Evolutionary conservation across 2,113 vertebrate genomes (phyloP).

Genomic region (Dasyprocta punctata): DNA sequence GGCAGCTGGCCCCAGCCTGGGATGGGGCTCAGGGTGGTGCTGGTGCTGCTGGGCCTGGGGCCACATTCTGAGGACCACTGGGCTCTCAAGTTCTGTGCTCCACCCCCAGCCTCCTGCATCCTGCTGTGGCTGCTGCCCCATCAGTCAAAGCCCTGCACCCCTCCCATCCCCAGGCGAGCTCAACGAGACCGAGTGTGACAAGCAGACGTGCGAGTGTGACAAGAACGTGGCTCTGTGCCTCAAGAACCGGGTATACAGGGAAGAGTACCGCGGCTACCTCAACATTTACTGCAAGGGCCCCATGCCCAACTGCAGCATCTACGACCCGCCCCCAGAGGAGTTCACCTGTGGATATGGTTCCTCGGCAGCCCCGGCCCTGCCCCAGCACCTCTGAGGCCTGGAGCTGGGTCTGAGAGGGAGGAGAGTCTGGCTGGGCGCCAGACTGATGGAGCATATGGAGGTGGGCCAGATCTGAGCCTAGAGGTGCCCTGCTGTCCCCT

Average conservation of each 20-base stretch:
- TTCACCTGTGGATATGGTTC: background rate
- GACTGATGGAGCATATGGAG: background rate
- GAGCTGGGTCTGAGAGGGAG: background rate
- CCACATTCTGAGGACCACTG: fast-evolving
- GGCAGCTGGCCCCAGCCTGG: background rate
- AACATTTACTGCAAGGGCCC: constrained; percentile 65
- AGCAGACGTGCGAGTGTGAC: constrained; percentile 73
- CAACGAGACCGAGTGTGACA: constrained; percentile 67
- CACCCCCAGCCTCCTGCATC: background rate
- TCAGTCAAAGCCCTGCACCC: background rate
- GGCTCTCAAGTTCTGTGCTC: background rate
- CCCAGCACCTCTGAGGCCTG: background rate
- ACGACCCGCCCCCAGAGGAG: background rate
- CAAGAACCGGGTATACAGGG: background rate
- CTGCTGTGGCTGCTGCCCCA: background rate
- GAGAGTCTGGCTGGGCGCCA: background rate
- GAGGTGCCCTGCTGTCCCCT: background rate
- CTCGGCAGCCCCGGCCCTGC: background rate
- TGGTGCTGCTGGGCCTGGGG: fast-evolving
- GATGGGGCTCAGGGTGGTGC: fast-evolving
- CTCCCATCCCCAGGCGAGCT: constrained; percentile 50
- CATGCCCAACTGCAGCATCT: constrained; percentile 74
- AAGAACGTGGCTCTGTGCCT: constrained; percentile 66
- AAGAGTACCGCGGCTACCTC: constrained; percentile 48
- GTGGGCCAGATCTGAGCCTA: background rate